These are phyloP conservation scores for Bombus picipes DNA, from an alignment of 1,140 invertebrate genomes.

Conservation along the genomic window DNA sequence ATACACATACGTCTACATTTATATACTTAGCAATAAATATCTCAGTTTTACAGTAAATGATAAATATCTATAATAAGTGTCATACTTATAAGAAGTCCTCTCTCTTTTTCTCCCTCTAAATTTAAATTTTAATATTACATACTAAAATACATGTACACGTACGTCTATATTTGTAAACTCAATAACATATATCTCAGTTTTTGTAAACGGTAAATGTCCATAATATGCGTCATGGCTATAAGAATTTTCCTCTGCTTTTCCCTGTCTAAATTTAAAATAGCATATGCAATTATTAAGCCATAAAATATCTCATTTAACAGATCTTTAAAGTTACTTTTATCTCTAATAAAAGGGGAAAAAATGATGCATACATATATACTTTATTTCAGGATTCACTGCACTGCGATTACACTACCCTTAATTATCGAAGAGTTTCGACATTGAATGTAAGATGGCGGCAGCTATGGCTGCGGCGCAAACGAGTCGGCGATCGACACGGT, in stretches of 20 bases:
- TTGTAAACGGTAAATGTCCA: too few relatives aligned
- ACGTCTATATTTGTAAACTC: too few relatives aligned
- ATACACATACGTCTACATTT: not conserved
- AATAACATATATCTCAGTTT: too few relatives aligned
- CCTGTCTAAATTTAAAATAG: not conserved
- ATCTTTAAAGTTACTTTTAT: not conserved
- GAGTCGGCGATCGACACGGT: slow-evolving; percentile 47
- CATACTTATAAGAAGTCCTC: too few relatives aligned
- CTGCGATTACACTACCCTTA: not conserved
- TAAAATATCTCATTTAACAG: not conserved
- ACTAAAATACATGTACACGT: too few relatives aligned
- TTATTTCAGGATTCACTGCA: not conserved
- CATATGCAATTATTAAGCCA: not conserved
- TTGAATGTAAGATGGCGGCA: slow-evolving; percentile 37
- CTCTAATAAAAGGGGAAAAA: not conserved
- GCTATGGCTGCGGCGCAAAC: slow-evolving; percentile 38
- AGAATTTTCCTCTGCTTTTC: too few relatives aligned
- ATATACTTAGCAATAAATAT: too few relatives aligned
- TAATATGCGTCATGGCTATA: too few relatives aligned
- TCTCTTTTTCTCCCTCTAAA: not conserved
- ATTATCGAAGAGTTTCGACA: slow-evolving; percentile 1
- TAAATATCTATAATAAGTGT: not conserved
- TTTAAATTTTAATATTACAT: not conserved
- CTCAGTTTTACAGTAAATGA: too few relatives aligned
- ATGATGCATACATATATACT: not conserved